phyloP scores from a whole-genome alignment of 2,113 vertebrate genomes.

The Pterocles burchelli region DNA sequence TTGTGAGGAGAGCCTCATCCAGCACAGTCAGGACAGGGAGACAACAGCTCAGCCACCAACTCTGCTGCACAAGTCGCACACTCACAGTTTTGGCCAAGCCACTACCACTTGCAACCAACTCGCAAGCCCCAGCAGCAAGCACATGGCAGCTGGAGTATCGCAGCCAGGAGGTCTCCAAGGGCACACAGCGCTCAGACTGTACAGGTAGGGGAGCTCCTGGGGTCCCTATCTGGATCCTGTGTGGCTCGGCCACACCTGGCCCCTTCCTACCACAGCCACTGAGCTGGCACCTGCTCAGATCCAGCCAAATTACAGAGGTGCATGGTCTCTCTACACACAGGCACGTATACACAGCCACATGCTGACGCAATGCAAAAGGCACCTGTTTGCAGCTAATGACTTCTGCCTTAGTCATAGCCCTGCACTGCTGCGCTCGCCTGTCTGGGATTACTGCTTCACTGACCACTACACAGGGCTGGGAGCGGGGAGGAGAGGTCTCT shows the following conservation, averaged over 20 bases:
- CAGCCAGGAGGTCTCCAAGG: neutral
- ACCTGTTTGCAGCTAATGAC: fast-evolving
- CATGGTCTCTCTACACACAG: fast-evolving
- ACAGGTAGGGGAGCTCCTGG: neutral
- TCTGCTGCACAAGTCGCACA: neutral
- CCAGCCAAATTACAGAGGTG: fast-evolving
- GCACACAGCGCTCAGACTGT: fast-evolving
- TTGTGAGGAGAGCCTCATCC: neutral
- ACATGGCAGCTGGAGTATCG: neutral
- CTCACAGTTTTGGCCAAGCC: neutral
- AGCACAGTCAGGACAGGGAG: neutral
- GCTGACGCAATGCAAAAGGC: fast-evolving
- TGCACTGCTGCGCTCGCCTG: neutral
- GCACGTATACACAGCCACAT: fast-evolving
- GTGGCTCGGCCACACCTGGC: neutral
- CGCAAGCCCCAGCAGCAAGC: neutral
- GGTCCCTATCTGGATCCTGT: neutral
- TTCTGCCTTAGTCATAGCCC: neutral
- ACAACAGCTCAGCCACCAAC: neutral
- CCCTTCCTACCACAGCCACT: neutral
- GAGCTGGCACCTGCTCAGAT: neutral
- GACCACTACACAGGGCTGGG: fast-evolving
- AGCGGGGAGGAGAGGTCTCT: neutral
- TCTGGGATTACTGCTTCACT: neutral
- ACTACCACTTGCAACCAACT: neutral